phyloP scores from a whole-genome alignment of 2,113 vertebrate genomes.

The Pachyramphus minor region DNA sequence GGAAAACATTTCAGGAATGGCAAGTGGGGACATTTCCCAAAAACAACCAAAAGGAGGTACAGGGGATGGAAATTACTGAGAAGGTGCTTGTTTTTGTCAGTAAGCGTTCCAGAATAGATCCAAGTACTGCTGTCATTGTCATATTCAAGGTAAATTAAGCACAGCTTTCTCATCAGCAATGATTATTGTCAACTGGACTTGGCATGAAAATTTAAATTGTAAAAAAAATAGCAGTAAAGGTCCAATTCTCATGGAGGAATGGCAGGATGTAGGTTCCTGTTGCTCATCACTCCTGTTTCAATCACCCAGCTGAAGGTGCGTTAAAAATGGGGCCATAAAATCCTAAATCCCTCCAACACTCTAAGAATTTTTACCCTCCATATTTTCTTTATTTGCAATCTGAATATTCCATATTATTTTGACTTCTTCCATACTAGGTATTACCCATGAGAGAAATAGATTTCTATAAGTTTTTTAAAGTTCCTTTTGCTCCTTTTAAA shows the following conservation, averaged over 20 bases:
- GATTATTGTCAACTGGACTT: background rate
- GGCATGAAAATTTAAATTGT: background rate
- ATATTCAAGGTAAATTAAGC: background rate
- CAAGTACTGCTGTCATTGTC: background rate
- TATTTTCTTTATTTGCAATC: background rate
- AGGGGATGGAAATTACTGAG: background rate
- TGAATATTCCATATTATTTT: background rate
- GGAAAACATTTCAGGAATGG: background rate
- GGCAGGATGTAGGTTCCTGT: background rate
- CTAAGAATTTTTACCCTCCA: background rate
- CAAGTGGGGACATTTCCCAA: background rate
- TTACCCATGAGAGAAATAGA: background rate
- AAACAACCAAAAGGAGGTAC: background rate
- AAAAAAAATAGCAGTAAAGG: background rate
- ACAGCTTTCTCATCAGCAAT: background rate
- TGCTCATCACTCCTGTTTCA: background rate
- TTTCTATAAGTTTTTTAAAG: background rate
- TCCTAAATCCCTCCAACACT: background rate
- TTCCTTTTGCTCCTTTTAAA: background rate
- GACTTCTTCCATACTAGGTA: background rate
- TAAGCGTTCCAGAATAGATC: background rate
- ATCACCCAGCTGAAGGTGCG: background rate
- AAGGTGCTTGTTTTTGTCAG: background rate
- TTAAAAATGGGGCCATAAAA: background rate
- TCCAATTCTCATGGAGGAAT: background rate